These are phyloP conservation scores for Clepsis dumicolana DNA, from an alignment of 2,888 invertebrate species.

Conservation along the genomic window DNA sequence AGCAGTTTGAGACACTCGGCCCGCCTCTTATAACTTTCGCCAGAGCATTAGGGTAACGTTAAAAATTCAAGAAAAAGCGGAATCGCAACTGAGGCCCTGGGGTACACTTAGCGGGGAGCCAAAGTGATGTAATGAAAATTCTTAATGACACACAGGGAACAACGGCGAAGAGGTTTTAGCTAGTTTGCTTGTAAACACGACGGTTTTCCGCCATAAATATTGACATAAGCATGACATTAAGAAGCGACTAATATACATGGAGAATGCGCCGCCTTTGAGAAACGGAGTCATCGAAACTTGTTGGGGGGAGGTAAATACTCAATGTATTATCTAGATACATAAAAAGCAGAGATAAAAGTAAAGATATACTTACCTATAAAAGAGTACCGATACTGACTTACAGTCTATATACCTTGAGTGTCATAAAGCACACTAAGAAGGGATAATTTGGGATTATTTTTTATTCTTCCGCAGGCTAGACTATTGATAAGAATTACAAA, in stretches of 20 bases:
- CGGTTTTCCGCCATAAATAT: background rate
- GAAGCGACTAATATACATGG: background rate
- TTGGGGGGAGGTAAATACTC: no score
- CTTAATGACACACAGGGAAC: conserved; percentile 63
- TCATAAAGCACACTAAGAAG: no score
- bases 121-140: conserved; percentile 70
- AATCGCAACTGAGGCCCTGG: conserved; percentile 67
- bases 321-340: no score
- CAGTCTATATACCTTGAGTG: no score
- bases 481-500: no score
- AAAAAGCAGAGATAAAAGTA: no score
- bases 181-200: conserved; percentile 18
- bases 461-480: no score
- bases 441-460: no score
- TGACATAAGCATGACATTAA: background rate
- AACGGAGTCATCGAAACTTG: no score
- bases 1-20: conserved; percentile 42
- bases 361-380: no score
- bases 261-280: background rate
- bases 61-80: conserved; percentile 78
- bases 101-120: conserved; percentile 66
- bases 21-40: conserved; percentile 56
- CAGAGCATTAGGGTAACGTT: conserved; percentile 62
- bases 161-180: conserved; percentile 43
- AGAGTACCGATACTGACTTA: no score